Conservation (phyloP, 2,113 vertebrate genomes). For the Syngnathus scovelli region DNA sequence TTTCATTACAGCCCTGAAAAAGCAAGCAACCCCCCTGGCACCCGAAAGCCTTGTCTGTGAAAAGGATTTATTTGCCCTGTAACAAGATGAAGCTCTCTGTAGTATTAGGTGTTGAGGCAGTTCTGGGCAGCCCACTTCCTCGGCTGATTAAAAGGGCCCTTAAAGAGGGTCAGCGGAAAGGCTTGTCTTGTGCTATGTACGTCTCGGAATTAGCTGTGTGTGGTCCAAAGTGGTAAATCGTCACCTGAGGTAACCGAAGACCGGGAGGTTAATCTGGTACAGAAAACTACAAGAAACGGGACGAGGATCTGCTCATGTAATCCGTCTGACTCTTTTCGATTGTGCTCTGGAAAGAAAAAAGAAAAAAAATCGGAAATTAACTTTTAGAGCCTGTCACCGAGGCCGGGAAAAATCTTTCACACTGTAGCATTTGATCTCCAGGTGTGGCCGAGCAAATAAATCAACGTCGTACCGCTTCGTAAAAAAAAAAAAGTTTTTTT, state of each 20-base stretch:
- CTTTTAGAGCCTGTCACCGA: background rate
- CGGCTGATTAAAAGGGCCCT: conserved; percentile 46
- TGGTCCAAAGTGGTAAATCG: conserved; percentile 33
- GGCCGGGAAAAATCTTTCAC: background rate
- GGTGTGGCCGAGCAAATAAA: background rate
- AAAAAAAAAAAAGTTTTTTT: background rate
- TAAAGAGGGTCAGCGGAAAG: background rate
- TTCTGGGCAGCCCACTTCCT: conserved; percentile 18
- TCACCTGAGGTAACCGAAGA: conserved; percentile 41
- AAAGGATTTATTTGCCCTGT: conserved; percentile 44
- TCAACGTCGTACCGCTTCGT: background rate
- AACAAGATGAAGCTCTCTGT: conserved; percentile 49
- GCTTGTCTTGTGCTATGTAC: background rate
- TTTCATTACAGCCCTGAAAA: conserved; percentile 25
- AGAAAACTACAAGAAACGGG: conserved; percentile 29
- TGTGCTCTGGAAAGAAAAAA: background rate
- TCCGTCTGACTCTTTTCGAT: conserved; percentile 12
- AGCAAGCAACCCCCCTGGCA: conserved; percentile 34
- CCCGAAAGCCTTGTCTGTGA: conserved; percentile 34
- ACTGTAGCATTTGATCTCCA: background rate
- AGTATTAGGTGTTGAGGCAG: conserved; percentile 38
- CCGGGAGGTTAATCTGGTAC: conserved; percentile 9
- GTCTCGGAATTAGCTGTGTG: conserved; percentile 27
- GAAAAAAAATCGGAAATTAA: background rate
- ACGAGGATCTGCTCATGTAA: conserved; percentile 47